Conservation (phyloP, 1,140 invertebrate genomes). For the Arctopsyche grandis region DNA sequence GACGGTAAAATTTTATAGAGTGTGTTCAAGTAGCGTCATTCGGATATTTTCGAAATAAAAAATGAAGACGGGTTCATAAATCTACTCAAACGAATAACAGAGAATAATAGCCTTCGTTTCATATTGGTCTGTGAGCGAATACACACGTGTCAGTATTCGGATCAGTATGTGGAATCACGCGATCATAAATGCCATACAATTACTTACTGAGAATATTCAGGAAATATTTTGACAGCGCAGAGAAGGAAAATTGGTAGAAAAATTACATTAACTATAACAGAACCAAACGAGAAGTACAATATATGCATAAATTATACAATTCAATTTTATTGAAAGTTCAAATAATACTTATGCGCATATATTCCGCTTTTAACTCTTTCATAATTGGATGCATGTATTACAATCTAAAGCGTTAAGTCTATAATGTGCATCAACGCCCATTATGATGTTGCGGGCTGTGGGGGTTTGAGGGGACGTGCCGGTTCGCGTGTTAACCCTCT, state of each 20-base stretch:
- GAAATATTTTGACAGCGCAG: constrained; percentile 32
- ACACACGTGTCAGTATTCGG: background rate
- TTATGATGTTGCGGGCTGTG: background rate
- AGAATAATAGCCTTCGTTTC: constrained; percentile 31
- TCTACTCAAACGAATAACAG: constrained; percentile 31
- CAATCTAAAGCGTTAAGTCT: background rate
- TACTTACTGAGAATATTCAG: constrained; percentile 34
- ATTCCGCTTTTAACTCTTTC: background rate
- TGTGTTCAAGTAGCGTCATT: no score
- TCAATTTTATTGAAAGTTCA: background rate
- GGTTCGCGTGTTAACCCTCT: background rate
- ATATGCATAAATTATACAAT: no score
- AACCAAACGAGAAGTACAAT: no score
- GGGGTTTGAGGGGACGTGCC: background rate
- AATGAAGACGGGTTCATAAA: constrained; percentile 10
- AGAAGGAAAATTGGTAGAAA: background rate
- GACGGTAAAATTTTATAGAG: no score
- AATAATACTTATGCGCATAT: background rate
- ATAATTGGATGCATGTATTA: background rate
- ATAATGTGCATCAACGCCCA: background rate
- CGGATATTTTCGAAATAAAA: no score
- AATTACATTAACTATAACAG: background rate
- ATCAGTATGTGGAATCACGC: constrained; percentile 41
- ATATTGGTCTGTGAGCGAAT: background rate
- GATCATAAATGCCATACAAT: constrained; percentile 38